These are phyloP conservation scores for Syrphus vitripennis DNA, from an alignment of 2,888 invertebrate genomes.

Conservation along the genomic window DNA sequence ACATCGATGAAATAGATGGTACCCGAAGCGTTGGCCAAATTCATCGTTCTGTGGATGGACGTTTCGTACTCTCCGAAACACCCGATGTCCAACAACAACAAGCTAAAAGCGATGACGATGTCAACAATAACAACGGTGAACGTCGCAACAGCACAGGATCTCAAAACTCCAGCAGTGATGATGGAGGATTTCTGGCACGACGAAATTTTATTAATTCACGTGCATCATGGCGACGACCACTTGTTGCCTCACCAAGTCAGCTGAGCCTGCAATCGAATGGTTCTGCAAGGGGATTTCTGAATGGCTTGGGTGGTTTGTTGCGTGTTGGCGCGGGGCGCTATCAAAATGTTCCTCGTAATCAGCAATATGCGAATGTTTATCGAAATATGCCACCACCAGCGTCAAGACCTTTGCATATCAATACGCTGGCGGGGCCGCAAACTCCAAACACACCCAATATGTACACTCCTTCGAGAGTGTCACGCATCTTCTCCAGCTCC, in stretches of 20 bases:
- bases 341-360: conserved; percentile 78
- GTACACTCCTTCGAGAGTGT: conserved; percentile 80
- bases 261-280: conserved; percentile 85
- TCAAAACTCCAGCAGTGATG: conserved; percentile 87
- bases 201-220: conserved; percentile 82
- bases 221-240: conserved; percentile 85
- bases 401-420: conserved; percentile 80
- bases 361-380: conserved; percentile 75
- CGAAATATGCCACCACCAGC: conserved; percentile 75
- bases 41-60: conserved; percentile 88
- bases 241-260: conserved; percentile 86
- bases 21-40: conserved; percentile 85
- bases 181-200: conserved; percentile 91
- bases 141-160: conserved; percentile 84
- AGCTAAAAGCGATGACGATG: neutral
- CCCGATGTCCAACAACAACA: conserved; percentile 36
- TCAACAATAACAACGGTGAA: conserved; percentile 47
- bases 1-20: conserved; percentile 78
- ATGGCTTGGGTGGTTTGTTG: conserved; percentile 78
- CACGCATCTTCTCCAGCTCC: conserved; percentile 85
- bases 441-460: conserved; percentile 76
- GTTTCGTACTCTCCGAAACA: conserved; percentile 84
- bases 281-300: conserved; percentile 83
- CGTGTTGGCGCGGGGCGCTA: conserved; percentile 77
- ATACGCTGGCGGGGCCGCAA: conserved; percentile 77